Base-by-base conservation (phyloP, 2,888 invertebrate genomes). In the Lasioglossum lativentre region DNA sequence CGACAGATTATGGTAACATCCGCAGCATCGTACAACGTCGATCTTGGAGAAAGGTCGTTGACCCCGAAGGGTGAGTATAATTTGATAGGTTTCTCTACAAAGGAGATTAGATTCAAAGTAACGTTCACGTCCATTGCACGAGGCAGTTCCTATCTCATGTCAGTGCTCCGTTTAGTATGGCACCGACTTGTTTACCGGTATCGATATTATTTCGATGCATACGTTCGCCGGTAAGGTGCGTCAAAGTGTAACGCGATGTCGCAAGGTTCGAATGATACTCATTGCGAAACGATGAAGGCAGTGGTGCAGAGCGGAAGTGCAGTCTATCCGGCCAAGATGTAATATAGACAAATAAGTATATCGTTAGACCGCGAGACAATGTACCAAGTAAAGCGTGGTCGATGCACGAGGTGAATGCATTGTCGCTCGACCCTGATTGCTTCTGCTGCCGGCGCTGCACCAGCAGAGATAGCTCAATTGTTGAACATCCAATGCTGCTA, bases 381-480 rank as follows among this genome's bases (percentile, higher is more conserved):
- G 80, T 83, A 82, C 80, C 76, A 87, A 91, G 86, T 88, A 91
- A 91, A 87, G 87, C 88, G 85, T 88, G 87, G 80, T 88, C 86
- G 86, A 90, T 86, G 88, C 86, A 80, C 85, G 92, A 92, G 92
- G 92, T 92, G 93, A 92, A 93, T 92, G 92, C 90, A 93, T 93
- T 90, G 91, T 91, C 90, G 91, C 89, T 92, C 89, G 92, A 88
- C 92, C 88, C 89, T 94, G 93, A 94, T 94, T 94, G 93, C 93
- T 90, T 87, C 87, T 89, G 79, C 83, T 88, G 86, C 78, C 79
- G 83, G 76, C 78, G 80, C 81, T 82, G 86, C 79, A 84, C 76
- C 85, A 86, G 85, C 90, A 88, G 80, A 92, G 93, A 94, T 93
- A 92, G 93, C 93, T 94, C 94, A 94, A 94, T 94, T 94, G 94